Conservation (phyloP, 2,888 invertebrate genomes). For the Chrysolina americana region DNA sequence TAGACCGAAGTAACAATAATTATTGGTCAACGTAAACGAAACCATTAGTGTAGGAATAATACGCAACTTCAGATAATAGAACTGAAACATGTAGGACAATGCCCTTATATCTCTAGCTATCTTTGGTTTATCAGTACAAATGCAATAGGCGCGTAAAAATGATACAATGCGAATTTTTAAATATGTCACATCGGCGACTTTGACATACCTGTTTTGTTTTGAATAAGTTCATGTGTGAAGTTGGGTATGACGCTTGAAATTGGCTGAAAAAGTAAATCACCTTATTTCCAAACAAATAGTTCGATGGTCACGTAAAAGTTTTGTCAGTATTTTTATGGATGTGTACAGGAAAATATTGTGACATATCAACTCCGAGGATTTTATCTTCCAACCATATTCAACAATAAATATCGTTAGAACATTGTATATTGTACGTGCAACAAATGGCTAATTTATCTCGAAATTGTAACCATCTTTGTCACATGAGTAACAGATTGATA, state of each 20-base stretch:
- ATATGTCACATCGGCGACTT: neutral
- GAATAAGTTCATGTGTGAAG: conserved; percentile 23
- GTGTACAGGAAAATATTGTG: neutral
- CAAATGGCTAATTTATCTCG: no score
- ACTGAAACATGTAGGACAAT: conserved; percentile 28
- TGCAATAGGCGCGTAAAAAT: conserved; percentile 7
- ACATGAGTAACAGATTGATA: no score
- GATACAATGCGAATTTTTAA: neutral
- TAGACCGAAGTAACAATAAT: conserved; percentile 15
- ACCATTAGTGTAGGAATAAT: conserved; percentile 24
- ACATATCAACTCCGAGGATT: neutral
- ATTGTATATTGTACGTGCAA: no score
- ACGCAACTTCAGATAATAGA: conserved; percentile 24
- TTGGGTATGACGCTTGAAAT: conserved; percentile 6
- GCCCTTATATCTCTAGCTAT: conserved; percentile 33
- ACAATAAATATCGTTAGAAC: no score
- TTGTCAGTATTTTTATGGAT: neutral
- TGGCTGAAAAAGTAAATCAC: neutral
- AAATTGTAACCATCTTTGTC: no score
- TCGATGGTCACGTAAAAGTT: neutral
- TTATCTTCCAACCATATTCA: no score
- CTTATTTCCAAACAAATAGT: conserved; percentile 13
- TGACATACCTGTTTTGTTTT: conserved; percentile 4
- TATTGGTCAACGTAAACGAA: conserved; percentile 27
- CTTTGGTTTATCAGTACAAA: conserved; percentile 15